These are phyloP conservation scores for Danaus plexippus DNA, from an alignment of 1,140 invertebrate genomes.

Conservation along the genomic window DNA sequence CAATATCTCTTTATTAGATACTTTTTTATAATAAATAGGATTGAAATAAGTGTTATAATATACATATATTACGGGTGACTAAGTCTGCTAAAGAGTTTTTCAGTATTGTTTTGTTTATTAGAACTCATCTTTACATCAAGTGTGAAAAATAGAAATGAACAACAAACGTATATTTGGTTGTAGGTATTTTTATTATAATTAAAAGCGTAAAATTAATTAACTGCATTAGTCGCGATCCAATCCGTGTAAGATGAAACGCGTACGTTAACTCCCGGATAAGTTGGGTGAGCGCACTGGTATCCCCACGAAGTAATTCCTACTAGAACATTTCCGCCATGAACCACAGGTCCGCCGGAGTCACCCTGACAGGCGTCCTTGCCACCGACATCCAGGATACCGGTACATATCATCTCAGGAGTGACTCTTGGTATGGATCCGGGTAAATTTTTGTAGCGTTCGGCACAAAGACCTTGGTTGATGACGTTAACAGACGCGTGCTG, in stretches of 20 bases:
- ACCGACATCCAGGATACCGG: constrained; percentile 37
- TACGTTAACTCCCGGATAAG: constrained; percentile 72
- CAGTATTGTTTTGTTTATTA: too few species aligned
- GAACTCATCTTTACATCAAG: too few species aligned
- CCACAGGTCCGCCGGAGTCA: constrained; percentile 76
- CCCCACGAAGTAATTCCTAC: constrained; percentile 75
- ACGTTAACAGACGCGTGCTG: constrained; percentile 56
- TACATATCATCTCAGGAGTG: constrained; percentile 47
- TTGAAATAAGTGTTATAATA: too few species aligned
- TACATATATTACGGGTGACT: too few species aligned
- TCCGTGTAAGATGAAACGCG: constrained; percentile 64
- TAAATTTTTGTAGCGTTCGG: constrained; percentile 37
- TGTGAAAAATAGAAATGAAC: too few species aligned
- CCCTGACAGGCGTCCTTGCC: constrained; percentile 76
- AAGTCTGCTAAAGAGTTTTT: too few species aligned
- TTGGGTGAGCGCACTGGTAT: constrained; percentile 67
- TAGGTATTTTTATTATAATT: too few species aligned
- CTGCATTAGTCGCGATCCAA: constrained; percentile 68
- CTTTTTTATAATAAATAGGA: too few species aligned
- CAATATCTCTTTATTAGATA: too few species aligned
- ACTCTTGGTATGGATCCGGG: constrained; percentile 30
- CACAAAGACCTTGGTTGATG: constrained; percentile 56
- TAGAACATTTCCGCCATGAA: constrained; percentile 56
- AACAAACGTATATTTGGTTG: too few species aligned
- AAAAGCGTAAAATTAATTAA: too few species aligned